Evolutionary conservation across 1,140 invertebrate genomes (phyloP), one percentile per base, ranked within the genome.

Genomic region (Drosophila pandora): DNA sequence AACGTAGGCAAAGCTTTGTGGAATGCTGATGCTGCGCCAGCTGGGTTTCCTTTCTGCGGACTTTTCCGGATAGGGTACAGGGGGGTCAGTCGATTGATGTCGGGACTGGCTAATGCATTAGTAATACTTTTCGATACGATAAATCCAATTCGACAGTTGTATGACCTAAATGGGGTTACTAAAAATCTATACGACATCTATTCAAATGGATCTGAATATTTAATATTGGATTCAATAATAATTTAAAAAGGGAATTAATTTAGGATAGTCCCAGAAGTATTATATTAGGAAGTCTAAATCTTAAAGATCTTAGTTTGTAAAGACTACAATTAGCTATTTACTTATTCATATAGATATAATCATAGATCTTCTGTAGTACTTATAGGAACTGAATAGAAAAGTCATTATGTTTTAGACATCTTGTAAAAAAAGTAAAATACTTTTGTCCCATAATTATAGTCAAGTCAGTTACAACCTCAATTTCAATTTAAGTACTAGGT

Each of bases 31-130:
- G 64, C 67, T 50, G 62, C 47, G 41, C 23, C 60, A 63, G 30
- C 22, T 54, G 58, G 54, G 23, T 67, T 58, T 67, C 22, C 39
- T 21, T 54, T 68, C 56, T 50, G 23, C 41, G 4, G 12, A n/a
- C 17, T 69, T 25, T n/a, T 32, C 10, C 25, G 48, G 21, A 28
- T 6, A 57, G 64, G 67, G 63, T 69, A 56, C 43, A 3, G 8
- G 6, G 25, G 64, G 64, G 64, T 69, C 41, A 52, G 64, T 69
- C 41, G 21, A 70, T 70, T 70, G 63, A 39, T 67, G 64, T 25
- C 43, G 25, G 6, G 21, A 7, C 22, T 34, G 10, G 0, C 21
- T 28, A 45, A 64, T 64, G 63, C 63, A 67, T 64, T 32, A 53
- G 63, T 67, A 52, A 67, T 67, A 53, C 32, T 63, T 25, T 23